Evolutionary conservation across 2,888 invertebrate genomes (phyloP).

Genomic region (Tortricodes alternella): DNA sequence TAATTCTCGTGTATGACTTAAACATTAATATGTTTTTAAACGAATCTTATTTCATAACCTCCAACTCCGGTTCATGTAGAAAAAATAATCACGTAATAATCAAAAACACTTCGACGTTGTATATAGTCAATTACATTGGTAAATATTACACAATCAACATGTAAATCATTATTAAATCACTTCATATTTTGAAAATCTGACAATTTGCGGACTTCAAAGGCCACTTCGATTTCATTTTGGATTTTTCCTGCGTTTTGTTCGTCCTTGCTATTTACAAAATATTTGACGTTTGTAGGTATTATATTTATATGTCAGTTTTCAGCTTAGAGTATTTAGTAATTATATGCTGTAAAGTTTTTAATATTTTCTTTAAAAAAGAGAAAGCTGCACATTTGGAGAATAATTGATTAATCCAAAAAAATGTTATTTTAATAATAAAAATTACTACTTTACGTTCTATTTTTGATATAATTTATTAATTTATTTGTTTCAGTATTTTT

Average conservation of each 20-base stretch:
- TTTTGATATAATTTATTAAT: too few relatives aligned
- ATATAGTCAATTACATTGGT: constrained; percentile 46
- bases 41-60: constrained; percentile 68
- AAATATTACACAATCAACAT: constrained; percentile 71
- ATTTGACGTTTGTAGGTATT: background rate
- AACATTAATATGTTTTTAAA: constrained; percentile 38
- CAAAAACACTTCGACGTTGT: constrained; percentile 42
- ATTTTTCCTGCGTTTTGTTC: constrained; percentile 20
- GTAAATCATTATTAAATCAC: constrained; percentile 69
- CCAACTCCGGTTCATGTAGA: constrained; percentile 53
- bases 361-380: too few relatives aligned
- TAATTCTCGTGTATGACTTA: constrained; percentile 46
- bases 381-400: too few relatives aligned
- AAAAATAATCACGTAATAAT: constrained; percentile 49
- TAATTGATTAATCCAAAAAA: too few relatives aligned
- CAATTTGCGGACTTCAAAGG: constrained; percentile 55
- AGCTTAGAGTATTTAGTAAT: background rate
- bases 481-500: constrained; percentile 16
- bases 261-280: background rate
- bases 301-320: background rate
- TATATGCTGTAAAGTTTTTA: background rate
- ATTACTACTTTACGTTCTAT: constrained; percentile 17
- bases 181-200: constrained; percentile 68
- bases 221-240: constrained; percentile 48
- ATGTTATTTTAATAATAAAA: too few relatives aligned